Percentiles rank a stretch among this genome's conserved stretches.
Conservation (phyloP, 2,888 invertebrate genomes). For the Stenodema calcarata region DNA sequence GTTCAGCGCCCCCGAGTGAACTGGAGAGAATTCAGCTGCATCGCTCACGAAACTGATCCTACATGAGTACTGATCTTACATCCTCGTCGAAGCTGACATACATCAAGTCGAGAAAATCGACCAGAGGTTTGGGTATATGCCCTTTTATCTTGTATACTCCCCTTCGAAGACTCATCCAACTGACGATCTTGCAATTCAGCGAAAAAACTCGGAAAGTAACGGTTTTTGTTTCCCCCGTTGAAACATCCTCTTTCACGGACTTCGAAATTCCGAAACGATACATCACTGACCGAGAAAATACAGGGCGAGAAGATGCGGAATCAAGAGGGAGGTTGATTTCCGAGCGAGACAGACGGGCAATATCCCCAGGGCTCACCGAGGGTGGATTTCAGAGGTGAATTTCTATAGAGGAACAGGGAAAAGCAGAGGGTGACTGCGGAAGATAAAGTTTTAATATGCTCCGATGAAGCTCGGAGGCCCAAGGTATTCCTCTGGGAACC, state of each 20-base stretch:
- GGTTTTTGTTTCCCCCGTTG: too few species aligned
- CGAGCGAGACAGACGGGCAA: background rate
- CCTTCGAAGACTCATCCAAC: too few species aligned
- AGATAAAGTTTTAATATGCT: conserved; percentile 15
- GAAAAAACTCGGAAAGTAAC: too few species aligned
- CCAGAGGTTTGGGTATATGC: too few species aligned
- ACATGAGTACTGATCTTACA: too few species aligned
- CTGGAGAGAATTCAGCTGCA: too few species aligned
- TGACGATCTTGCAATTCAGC: too few species aligned
- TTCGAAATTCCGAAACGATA: background rate
- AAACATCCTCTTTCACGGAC: background rate
- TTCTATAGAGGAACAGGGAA: background rate
- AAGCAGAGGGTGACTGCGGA: background rate
- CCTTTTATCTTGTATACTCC: too few species aligned
- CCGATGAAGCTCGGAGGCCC: background rate
- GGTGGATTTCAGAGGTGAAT: background rate
- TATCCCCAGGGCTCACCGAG: background rate
- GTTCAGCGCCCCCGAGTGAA: too few species aligned
- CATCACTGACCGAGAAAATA: background rate
- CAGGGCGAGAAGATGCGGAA: background rate
- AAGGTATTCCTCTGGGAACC: background rate
- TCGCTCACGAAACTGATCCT: too few species aligned
- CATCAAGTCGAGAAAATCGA: too few species aligned
- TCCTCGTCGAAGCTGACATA: too few species aligned
- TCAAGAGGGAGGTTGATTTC: background rate